Conservation (phyloP, 2,113 vertebrate genomes). For the Nestor notabilis region DNA sequence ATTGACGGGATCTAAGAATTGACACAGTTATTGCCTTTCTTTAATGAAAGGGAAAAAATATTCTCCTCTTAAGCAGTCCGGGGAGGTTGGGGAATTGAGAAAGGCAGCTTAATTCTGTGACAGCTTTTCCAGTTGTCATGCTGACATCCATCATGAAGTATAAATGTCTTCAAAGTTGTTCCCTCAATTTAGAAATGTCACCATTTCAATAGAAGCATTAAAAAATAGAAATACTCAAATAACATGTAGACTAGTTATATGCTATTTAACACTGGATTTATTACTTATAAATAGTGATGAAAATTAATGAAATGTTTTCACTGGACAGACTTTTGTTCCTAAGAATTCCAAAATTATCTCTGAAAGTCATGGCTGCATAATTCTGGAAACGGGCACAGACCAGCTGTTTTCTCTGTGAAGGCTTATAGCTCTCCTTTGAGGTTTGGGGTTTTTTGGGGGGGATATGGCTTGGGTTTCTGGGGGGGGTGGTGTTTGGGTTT, state of each 20-base stretch:
- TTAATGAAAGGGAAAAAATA: not conserved
- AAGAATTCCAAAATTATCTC: not conserved
- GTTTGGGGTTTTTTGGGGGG: not conserved
- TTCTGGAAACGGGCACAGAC: not conserved
- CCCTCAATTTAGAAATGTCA: not conserved
- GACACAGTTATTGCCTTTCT: not conserved
- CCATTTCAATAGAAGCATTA: not conserved
- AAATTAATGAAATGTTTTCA: not conserved
- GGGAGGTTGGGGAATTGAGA: fast-evolving
- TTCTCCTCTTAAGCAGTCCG: not conserved
- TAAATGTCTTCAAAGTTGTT: not conserved
- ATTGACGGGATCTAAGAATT: not conserved
- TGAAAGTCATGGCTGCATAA: not conserved
- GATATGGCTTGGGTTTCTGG: not conserved
- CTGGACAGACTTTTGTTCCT: not conserved
- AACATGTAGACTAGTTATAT: not conserved
- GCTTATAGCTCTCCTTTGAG: not conserved
- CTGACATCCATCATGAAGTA: not conserved
- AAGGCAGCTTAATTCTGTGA: not conserved
- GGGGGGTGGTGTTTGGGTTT: not conserved
- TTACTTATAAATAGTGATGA: not conserved
- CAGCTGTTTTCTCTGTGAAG: not conserved
- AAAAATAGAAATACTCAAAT: not conserved
- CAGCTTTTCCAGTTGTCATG: not conserved
- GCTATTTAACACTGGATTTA: not conserved